phyloP scores from a whole-genome alignment of 92 coral and sea anemone genomes.

The Palythoa grandis region DNA sequence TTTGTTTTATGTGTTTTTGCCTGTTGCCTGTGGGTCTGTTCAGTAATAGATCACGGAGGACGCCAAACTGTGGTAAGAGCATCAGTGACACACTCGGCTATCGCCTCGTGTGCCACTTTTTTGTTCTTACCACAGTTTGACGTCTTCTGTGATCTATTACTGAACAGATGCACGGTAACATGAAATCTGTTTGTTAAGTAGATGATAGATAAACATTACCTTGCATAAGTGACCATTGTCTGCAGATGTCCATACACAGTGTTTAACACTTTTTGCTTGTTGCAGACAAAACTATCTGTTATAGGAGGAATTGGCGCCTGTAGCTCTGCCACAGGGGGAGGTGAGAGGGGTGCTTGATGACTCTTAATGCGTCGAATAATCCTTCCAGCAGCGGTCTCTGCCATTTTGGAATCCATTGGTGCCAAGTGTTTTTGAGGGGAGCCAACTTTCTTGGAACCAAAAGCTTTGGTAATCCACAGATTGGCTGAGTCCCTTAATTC shows the following conservation, averaged over 20 bases:
- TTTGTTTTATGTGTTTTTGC: no score
- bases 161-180: no score
- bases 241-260: conserved; percentile 76
- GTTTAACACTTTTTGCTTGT: conserved; percentile 82
- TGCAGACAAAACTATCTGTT: conserved; percentile 72
- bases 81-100: no score
- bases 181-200: no score
- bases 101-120: no score
- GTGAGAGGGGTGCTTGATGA: conserved; percentile 73
- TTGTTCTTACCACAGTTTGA: no score
- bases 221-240: conserved; percentile 79
- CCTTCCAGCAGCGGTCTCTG: conserved; percentile 72
- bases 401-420: conserved; percentile 57
- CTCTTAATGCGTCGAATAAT: conserved; percentile 79
- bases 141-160: no score
- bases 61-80: no score
- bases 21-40: no score
- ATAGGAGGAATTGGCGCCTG: conserved; percentile 83
- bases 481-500: conserved; percentile 81
- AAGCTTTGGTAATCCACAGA: conserved; percentile 79
- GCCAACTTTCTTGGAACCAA: conserved; percentile 65
- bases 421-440: conserved; percentile 7
- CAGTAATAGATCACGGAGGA: no score
- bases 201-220: conserved; percentile 53
- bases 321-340: conserved; percentile 81